Evolutionary conservation across 2,113 vertebrate genomes (phyloP), one percentile per base, ranked within the genome.

Genomic region (Hystrix brachyura): DNA sequence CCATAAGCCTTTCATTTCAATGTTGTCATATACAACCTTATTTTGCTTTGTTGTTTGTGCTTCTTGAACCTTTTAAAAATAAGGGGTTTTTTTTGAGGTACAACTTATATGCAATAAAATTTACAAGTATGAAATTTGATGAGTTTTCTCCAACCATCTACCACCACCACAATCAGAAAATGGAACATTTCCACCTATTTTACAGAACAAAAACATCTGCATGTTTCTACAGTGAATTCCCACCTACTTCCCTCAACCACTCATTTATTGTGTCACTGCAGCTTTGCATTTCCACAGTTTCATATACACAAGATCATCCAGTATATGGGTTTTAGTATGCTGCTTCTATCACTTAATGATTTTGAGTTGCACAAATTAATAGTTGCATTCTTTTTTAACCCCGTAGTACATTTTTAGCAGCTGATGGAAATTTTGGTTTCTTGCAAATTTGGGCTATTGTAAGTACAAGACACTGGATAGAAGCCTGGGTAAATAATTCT

Each of bases 1-100:
- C n/a, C 38, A 69, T 19, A 78, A 69, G 21, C 29, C 48, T 79
- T 92, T 81, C 32, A 60, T 76, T 89, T 95, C 74, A 67, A 84
- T 59, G 32, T 59, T 59, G 12, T 65, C 27, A 89, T 80, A 83
- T 88, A 69, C 51, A 19, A 69, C 55, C 53, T 72, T 59, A 69
- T 53, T 90, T 78, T 90, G n/a, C 10, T 74, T 62, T 82, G 4
- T 46, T 19, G 51, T 89, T 85, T 81, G 5, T 69, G 48, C 64
- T 86, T 81, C 76, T 85, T 72, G 32, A 21, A 46, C 60, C 60
- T 74, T 69, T 72, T 51, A 18, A 38, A 83, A 85, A 64, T 69
- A 60, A 18, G 23, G 38, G 38, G 38, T 38, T 25, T 86, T 89
- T 69, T 74, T 13, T 57, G 19, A 74, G n/a, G 48, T 71, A 92